phyloP scores from a whole-genome alignment of 2,797 vertebrate species.

The Malurus splendens region DNA sequence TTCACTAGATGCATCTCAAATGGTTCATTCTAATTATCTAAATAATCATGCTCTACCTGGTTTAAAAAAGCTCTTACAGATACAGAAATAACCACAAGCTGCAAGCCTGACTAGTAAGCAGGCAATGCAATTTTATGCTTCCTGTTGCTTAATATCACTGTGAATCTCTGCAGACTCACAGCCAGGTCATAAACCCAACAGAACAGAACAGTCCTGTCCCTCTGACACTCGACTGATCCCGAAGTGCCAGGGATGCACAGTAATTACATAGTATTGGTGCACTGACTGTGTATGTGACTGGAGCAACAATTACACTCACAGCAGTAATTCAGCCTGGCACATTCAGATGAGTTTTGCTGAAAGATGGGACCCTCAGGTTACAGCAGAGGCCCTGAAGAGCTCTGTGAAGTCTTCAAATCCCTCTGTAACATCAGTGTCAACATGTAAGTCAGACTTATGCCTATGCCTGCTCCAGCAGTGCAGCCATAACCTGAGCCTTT shows the following conservation, averaged over 20 bases:
- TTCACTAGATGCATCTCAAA: constrained; percentile 15
- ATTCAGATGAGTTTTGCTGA: neutral
- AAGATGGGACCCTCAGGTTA: neutral
- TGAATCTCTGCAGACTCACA: neutral
- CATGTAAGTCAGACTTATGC: neutral
- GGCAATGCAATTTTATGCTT: neutral
- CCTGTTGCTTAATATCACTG: neutral
- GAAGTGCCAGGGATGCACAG: neutral
- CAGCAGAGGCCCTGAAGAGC: neutral
- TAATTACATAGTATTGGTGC: neutral
- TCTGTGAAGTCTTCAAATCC: neutral
- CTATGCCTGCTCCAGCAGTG: neutral
- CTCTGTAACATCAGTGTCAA: neutral
- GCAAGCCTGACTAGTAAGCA: neutral
- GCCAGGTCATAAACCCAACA: constrained; percentile 14
- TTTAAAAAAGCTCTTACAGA: neutral
- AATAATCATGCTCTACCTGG: neutral
- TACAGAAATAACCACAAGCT: neutral
- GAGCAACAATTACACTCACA: neutral
- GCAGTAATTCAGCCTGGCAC: constrained; percentile 30
- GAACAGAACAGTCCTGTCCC: neutral
- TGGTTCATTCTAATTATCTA: constrained; percentile 19
- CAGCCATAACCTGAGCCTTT: neutral
- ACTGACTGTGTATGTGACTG: neutral
- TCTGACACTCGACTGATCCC: constrained; percentile 5